Conservation (phyloP, 1,140 invertebrate species). For the Diorhabda elongata region DNA sequence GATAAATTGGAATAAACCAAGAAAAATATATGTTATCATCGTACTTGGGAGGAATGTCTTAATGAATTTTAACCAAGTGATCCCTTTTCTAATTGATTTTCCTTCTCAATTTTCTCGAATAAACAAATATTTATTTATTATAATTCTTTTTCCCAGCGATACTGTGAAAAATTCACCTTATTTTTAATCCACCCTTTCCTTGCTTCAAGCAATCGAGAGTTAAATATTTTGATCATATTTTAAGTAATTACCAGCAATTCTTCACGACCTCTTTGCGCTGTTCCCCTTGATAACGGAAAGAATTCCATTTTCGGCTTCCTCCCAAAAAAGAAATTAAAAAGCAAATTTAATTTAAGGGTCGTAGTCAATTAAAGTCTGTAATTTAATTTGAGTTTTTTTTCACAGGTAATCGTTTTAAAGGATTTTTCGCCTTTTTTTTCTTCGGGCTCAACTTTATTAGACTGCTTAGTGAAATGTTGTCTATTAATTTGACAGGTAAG, state of each 20-base stretch:
- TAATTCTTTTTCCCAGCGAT: no score
- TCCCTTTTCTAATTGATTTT: no score
- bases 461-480: not conserved
- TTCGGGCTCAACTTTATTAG: not conserved
- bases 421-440: conserved; percentile 2
- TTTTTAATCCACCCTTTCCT: not conserved
- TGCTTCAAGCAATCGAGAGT: not conserved
- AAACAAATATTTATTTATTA: no score
- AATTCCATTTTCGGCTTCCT: not conserved
- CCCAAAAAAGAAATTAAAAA: conserved; percentile 3
- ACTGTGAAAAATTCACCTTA: not conserved
- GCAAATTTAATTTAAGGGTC: not conserved
- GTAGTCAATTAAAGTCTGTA: conserved; percentile 2
- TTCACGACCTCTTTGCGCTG: not conserved
- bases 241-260: not conserved
- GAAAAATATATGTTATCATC: no score
- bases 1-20: no score
- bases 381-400: not conserved
- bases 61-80: no score
- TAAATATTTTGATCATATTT: conserved; percentile 1
- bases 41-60: no score
- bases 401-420: not conserved
- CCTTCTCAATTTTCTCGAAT: no score
- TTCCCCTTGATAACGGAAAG: not conserved
- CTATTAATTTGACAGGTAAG: conserved; percentile 2